phyloP scores from a whole-genome alignment of 1,140 invertebrate genomes.

The Sipha flava region DNA sequence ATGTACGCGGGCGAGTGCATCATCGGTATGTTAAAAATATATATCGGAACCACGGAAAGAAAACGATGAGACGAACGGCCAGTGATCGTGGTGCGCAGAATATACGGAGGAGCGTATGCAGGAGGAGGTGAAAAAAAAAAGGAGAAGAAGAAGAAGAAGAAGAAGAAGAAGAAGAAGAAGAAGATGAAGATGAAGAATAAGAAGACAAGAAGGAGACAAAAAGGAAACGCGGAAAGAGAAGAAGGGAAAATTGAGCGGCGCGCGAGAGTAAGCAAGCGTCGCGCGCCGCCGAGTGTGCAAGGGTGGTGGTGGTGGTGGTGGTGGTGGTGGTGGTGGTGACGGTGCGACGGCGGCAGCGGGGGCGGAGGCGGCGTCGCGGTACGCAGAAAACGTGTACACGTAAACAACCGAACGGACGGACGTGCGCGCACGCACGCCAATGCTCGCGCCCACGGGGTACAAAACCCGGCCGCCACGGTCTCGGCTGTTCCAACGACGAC shows the following conservation, averaged over 20 bases:
- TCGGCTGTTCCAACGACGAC: neutral
- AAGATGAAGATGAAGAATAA: neutral
- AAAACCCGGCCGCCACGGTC: neutral
- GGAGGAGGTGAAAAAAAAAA: neutral
- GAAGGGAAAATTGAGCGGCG: too few species aligned
- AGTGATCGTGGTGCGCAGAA: too few species aligned
- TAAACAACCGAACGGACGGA: neutral
- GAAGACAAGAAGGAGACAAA: neutral
- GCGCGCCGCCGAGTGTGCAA: neutral
- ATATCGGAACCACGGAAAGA: too few species aligned
- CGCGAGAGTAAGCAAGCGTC: neutral
- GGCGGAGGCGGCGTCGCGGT: neutral
- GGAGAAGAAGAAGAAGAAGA: neutral
- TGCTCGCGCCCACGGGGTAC: conserved; percentile 25
- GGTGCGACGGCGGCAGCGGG: neutral
- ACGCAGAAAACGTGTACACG: too few species aligned
- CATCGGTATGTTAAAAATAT: too few species aligned
- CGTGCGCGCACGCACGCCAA: conserved; percentile 6
- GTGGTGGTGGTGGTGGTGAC: neutral
- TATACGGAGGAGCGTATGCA: too few species aligned
- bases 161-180: neutral
- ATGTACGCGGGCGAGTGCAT: too few species aligned
- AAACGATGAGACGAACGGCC: too few species aligned
- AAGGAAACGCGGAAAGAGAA: neutral
- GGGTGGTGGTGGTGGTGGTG: conserved; percentile 18